These are phyloP conservation scores for Heterochromis multidens DNA, from an alignment of 2,113 vertebrate genomes.

Conservation along the genomic window DNA sequence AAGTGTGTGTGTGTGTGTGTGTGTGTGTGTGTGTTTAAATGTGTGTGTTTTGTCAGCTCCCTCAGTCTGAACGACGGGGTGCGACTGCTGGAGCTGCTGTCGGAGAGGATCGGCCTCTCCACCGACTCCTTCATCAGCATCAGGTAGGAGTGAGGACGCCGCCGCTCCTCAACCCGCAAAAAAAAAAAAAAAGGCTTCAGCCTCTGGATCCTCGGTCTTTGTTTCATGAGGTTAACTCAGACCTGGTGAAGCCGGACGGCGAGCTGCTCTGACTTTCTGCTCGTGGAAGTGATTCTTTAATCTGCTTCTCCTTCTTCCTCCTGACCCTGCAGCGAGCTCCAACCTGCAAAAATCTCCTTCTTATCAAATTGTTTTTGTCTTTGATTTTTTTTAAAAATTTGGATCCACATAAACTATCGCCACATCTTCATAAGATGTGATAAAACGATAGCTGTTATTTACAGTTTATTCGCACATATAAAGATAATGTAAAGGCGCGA, in stretches of 20 bases:
- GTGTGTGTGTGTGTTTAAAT: background rate
- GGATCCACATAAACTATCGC: background rate
- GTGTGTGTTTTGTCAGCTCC: conserved; percentile 71
- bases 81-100: conserved; percentile 82
- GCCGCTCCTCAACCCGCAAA: background rate
- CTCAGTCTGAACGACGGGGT: conserved; percentile 82
- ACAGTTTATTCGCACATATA: background rate
- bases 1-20: background rate
- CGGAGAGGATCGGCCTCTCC: conserved; percentile 82
- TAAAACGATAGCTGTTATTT: background rate
- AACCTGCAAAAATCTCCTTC: background rate
- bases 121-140: conserved; percentile 84
- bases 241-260: background rate
- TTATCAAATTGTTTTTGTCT: background rate
- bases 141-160: conserved; percentile 73
- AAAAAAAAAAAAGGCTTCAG: background rate
- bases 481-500: too few species aligned
- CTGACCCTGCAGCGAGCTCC: background rate
- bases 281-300: background rate
- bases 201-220: background rate
- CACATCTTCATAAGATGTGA: background rate
- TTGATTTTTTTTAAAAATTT: background rate
- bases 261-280: background rate
- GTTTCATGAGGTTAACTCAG: background rate
- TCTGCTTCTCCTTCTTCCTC: background rate